Conservation (phyloP, 2,888 invertebrate species). For the Anorthoa munda region DNA sequence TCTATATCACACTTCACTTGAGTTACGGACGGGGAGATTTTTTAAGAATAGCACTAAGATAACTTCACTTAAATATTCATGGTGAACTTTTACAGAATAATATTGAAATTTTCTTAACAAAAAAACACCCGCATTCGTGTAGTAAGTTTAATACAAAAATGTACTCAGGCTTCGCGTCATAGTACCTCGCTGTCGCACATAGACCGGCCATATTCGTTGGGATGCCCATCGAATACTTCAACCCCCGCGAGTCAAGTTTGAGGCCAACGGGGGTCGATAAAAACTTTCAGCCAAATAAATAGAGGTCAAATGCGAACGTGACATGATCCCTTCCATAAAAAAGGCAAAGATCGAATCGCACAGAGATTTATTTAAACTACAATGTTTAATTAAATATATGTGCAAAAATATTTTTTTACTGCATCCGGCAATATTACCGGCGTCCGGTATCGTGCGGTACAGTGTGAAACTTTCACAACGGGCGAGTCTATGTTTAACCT, state of each 20-base stretch:
- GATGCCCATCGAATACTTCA: conserved; percentile 9
- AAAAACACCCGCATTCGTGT: not conserved
- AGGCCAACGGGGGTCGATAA: conserved; percentile 5
- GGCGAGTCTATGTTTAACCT: conserved; percentile 1
- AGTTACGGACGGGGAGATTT: too few species aligned
- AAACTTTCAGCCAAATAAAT: not conserved
- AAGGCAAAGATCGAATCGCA: not conserved
- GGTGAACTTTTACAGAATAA: not conserved
- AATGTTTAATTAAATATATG: too few species aligned
- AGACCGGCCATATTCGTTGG: not conserved
- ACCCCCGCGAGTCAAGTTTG: conserved; percentile 3
- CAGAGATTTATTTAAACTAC: too few species aligned
- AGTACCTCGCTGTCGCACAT: not conserved
- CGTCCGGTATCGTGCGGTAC: not conserved
- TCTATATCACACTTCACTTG: too few species aligned
- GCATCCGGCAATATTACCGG: not conserved
- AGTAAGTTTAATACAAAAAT: not conserved
- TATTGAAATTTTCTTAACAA: not conserved
- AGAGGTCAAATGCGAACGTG: not conserved
- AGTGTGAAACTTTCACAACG: conserved; percentile 20
- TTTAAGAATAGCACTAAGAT: too few species aligned
- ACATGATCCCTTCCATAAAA: not conserved
- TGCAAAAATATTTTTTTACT: too few species aligned
- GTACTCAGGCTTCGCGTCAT: not conserved
- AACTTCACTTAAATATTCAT: not conserved